Evolutionary conservation across 1,140 invertebrate genomes (phyloP).

Genomic region (Zaprionus capensis): DNA sequence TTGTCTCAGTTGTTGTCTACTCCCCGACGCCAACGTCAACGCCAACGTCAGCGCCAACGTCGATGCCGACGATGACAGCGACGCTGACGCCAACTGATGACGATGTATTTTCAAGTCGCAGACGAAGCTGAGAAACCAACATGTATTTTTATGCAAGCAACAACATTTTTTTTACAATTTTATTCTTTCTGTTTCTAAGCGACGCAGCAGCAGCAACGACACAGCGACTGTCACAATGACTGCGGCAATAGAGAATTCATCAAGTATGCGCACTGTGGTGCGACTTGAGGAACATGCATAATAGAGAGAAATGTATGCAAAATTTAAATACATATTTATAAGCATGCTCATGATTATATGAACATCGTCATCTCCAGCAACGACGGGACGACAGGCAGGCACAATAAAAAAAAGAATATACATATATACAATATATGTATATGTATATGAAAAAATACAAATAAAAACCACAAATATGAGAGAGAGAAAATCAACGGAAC

Average conservation of each 20-base stretch:
- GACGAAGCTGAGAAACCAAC: neutral
- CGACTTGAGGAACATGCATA: constrained; percentile 1
- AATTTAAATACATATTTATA: constrained; percentile 39
- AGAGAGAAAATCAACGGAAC: constrained; percentile 47
- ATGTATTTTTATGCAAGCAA: constrained; percentile 1
- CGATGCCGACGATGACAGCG: constrained; percentile 17
- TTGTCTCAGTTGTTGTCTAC: constrained; percentile 68
- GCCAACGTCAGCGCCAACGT: constrained; percentile 2
- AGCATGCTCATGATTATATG: constrained; percentile 25
- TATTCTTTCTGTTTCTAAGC: constrained; percentile 7
- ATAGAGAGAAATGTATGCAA: constrained; percentile 16
- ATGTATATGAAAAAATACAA: constrained; percentile 14
- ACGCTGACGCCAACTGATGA: constrained; percentile 2
- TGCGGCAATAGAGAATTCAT: constrained; percentile 30
- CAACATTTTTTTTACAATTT: neutral
- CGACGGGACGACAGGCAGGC: neutral
- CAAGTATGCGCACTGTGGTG: constrained; percentile 30
- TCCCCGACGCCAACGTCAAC: constrained; percentile 17
- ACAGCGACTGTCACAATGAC: neutral
- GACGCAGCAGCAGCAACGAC: constrained; percentile 17
- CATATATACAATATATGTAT: neutral
- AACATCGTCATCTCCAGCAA: constrained; percentile 1
- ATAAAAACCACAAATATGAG: constrained; percentile 18
- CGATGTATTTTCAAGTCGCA: constrained; percentile 5
- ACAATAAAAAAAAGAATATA: neutral